A percentile compares a stretch with the other conserved stretches of the same genome.
Evolutionary conservation across 2,888 invertebrate species (phyloP).

Genomic region (Drosophila mimetica): DNA sequence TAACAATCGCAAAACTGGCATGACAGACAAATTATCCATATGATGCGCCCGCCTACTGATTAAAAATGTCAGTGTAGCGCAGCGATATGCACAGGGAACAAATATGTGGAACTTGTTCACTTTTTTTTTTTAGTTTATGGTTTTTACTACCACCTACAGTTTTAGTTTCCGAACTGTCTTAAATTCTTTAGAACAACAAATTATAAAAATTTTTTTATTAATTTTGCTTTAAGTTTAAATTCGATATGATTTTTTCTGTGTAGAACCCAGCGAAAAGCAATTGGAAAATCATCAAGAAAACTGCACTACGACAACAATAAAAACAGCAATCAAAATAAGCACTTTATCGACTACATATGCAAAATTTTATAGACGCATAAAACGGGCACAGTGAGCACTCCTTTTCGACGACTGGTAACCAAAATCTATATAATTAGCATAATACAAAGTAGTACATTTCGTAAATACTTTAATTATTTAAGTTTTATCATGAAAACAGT

Average conservation of each 20-base stretch:
- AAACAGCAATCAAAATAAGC: conserved; percentile 20
- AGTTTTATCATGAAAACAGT: neutral
- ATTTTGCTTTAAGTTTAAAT: no score
- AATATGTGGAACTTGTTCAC: no score
- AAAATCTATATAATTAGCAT: neutral
- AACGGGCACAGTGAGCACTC: conserved; percentile 20
- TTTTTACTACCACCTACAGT: no score
- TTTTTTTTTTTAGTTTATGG: no score
- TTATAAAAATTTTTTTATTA: no score
- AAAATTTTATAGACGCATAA: conserved; percentile 15
- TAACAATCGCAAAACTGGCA: conserved; percentile 15
- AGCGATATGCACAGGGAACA: neutral
- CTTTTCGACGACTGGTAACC: neutral
- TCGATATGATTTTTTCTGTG: neutral
- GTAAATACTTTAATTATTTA: neutral
- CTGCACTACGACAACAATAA: conserved; percentile 13
- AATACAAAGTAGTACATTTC: neutral
- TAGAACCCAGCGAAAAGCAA: conserved; percentile 22
- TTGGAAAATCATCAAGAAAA: conserved; percentile 36
- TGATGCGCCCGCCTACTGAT: conserved; percentile 55
- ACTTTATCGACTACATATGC: conserved; percentile 18
- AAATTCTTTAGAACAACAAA: no score
- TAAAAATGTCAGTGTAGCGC: conserved; percentile 57
- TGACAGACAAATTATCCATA: conserved; percentile 47
- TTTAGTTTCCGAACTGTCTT: neutral